Evolutionary conservation across 2,797 vertebrate species (phyloP), one percentile per base, ranked within the genome.

Genomic region (Graptemys geographica): DNA sequence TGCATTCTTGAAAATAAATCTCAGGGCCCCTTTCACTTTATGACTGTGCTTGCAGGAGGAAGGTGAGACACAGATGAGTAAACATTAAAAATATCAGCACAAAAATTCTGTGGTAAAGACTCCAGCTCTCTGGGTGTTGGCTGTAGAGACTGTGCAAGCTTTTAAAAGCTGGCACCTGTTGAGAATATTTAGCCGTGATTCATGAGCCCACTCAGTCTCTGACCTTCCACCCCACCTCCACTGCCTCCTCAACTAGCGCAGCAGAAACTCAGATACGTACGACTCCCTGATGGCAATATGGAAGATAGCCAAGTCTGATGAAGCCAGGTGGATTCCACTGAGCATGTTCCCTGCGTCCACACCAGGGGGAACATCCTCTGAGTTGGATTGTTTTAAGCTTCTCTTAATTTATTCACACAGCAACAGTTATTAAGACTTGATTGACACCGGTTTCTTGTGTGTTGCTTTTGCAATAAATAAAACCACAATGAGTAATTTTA

Each of bases 381-480:
- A 93, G 89, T 90, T 55, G 87, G 57, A 90, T 47, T 86, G 83
- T 90, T 94, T n/a, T 84, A 89, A 94, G 65, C 53, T 55, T 95
- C 80, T 93, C 41, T 80, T 96, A 89, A 97, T 97, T 96, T 93
- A 88, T 94, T 94, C 80, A 96, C 87, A 89, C 95, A 93, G 91
- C 90, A 97, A 95, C 90, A 94, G 88, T 90, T 96, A 95, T 62
- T 94, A 94, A 94, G 92, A 57, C 69, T 92, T 94, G 94, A 92
- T 62, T 87, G 91, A 93, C 85, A 81, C 11, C 55, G 19, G 0
- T 49, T 94, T 94, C 87, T 92, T 79, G 52, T 94, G 87, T 37
- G 23, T 21, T 90, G 74, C 82, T 89, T 95, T 94, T 95, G 78
- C 81, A 87, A 97, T 97, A 96, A 97, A 95, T 93, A 92, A 96